Evolutionary conservation across 1,140 invertebrate genomes (phyloP).

Genomic region (Thaumetopoea pityocampa): DNA sequence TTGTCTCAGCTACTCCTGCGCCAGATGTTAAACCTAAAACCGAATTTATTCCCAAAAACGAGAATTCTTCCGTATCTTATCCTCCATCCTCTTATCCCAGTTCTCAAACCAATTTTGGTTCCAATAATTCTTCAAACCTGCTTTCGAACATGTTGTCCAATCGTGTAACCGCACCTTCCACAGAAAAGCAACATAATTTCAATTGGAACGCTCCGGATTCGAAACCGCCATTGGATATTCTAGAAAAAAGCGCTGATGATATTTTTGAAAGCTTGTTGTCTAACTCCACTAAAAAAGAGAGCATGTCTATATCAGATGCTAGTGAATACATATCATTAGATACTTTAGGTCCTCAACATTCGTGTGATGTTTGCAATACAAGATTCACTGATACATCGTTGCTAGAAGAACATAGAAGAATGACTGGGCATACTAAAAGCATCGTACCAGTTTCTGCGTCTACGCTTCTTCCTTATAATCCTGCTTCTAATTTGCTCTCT

Average conservation of each 20-base stretch:
- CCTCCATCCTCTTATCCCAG: constrained; percentile 37
- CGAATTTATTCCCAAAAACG: constrained; percentile 43
- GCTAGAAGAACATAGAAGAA: constrained; percentile 62
- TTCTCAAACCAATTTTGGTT: constrained; percentile 35
- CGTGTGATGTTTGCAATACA: constrained; percentile 69
- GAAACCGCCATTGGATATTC: constrained; percentile 54
- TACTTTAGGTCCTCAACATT: constrained; percentile 67
- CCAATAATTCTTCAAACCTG: too few relatives aligned
- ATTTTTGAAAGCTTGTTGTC: constrained; percentile 64
- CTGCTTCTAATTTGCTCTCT: constrained; percentile 50
- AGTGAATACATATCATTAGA: constrained; percentile 71
- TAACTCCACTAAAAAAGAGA: constrained; percentile 52
- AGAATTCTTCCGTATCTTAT: constrained; percentile 28
- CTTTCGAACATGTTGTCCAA: constrained; percentile 26
- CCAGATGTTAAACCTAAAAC: constrained; percentile 61
- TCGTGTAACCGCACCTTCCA: constrained; percentile 36
- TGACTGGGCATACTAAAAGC: constrained; percentile 61
- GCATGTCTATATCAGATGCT: constrained; percentile 49
- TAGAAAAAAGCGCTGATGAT: constrained; percentile 65
- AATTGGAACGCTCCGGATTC: constrained; percentile 66
- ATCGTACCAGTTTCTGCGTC: constrained; percentile 41
- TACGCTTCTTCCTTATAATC: constrained; percentile 48
- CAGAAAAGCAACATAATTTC: constrained; percentile 61
- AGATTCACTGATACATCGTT: constrained; percentile 60
- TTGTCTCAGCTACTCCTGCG: constrained; percentile 62